phyloP scores from a whole-genome alignment of 2,888 invertebrate genomes.

The Therioaphis trifolii region DNA sequence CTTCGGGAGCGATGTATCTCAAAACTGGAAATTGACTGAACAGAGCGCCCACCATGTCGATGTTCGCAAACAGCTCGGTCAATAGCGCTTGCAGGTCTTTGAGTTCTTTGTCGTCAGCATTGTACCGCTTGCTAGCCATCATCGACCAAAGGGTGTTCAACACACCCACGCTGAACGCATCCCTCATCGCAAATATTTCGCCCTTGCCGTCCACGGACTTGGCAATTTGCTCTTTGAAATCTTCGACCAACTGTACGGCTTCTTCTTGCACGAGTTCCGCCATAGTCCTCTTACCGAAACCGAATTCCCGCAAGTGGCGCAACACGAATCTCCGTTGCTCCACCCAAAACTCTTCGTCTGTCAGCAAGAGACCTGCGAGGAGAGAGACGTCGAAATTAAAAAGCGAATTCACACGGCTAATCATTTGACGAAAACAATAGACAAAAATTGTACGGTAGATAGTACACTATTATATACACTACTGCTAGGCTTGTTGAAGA shows the following conservation, averaged over 20 bases:
- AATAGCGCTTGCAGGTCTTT: constrained; percentile 77
- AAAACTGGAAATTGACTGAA: constrained; percentile 85
- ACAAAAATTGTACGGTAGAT: no score
- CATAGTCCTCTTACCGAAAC: constrained; percentile 84
- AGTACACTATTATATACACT: no score
- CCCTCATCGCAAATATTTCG: constrained; percentile 76
- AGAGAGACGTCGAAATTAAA: no score
- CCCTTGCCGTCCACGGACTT: constrained; percentile 68
- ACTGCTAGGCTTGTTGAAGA: no score
- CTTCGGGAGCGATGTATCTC: constrained; percentile 77
- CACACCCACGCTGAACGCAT: constrained; percentile 81
- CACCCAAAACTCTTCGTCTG: constrained; percentile 79
- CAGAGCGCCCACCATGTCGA: constrained; percentile 84
- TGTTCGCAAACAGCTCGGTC: constrained; percentile 77
- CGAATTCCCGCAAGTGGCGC: constrained; percentile 83
- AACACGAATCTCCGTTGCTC: constrained; percentile 83
- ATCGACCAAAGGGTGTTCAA: constrained; percentile 86
- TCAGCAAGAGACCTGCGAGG: constrained; percentile 74
- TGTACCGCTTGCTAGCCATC: constrained; percentile 82
- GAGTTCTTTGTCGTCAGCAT: constrained; percentile 78
- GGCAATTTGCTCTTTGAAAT: constrained; percentile 70
- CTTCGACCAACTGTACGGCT: constrained; percentile 75
- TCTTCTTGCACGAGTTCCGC: constrained; percentile 78
- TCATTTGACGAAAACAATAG: no score
- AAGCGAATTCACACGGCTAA: no score